Conservation (phyloP, 92 coral and sea anemone genomes). For the Bergia sp. region DNA sequence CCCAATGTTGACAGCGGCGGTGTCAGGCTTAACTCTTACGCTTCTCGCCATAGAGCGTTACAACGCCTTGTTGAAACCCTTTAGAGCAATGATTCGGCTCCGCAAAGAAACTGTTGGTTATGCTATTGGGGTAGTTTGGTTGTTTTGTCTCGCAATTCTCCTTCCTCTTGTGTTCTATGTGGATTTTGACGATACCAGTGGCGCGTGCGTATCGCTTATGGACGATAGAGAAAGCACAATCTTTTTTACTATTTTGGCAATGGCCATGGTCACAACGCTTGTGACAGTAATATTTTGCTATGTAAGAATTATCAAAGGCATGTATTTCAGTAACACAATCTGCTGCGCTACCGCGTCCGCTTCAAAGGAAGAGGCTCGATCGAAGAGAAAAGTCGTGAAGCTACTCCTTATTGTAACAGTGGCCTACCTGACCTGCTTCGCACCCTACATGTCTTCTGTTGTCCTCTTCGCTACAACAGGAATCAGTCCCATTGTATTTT, state of each 20-base stretch:
- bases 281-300: background rate
- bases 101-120: conserved; percentile 52
- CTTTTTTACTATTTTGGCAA: background rate
- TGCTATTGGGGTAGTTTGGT: conserved; percentile 57
- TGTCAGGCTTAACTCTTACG: conserved; percentile 64
- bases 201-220: background rate
- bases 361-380: background rate
- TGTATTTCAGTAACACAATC: conserved; percentile 13
- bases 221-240: background rate
- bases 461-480: background rate
- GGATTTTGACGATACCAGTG: background rate
- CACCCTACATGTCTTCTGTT: background rate
- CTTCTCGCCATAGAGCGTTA: conserved; percentile 74
- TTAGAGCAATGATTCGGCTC: conserved; percentile 47
- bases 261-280: background rate
- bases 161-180: conserved; percentile 3
- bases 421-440: conserved; percentile 4
- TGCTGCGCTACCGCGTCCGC: conserved; percentile 3
- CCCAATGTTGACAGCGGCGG: conserved; percentile 45
- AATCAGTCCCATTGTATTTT: background rate
- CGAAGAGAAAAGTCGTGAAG: conserved; percentile 13
- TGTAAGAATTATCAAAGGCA: background rate
- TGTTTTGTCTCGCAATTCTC: background rate
- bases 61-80: conserved; percentile 71
- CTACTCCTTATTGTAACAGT: background rate